These are phyloP conservation scores for Nomada fabriciana DNA, from an alignment of 2,888 invertebrate species.

Conservation along the genomic window DNA sequence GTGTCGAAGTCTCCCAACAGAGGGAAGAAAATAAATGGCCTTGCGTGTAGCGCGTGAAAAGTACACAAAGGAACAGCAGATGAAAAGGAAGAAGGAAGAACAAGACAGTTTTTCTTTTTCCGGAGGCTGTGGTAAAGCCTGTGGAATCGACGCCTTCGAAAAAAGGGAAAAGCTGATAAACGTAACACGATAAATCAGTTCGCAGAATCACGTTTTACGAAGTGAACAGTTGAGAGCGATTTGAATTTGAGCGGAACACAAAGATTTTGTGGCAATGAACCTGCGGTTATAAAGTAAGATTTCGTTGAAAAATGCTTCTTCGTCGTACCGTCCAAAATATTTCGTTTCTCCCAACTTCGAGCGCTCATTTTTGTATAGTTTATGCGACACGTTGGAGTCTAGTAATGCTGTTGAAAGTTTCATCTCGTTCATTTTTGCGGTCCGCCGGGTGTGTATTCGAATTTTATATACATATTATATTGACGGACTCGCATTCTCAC, in stretches of 20 bases:
- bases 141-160: conserved; percentile 36
- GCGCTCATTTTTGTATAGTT: conserved; percentile 79
- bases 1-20: conserved; percentile 12
- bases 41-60: conserved; percentile 31
- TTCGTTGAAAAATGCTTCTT: conserved; percentile 72
- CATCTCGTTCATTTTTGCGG: conserved; percentile 71
- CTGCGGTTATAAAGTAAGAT: conserved; percentile 33
- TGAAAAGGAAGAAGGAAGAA: neutral
- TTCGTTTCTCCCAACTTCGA: conserved; percentile 77
- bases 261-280: conserved; percentile 57
- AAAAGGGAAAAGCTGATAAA: neutral
- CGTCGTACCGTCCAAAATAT: conserved; percentile 76
- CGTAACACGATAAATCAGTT: conserved; percentile 5
- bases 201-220: conserved; percentile 31
- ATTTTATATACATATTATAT: conserved; percentile 74
- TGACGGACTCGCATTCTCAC: conserved; percentile 60
- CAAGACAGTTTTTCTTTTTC: neutral
- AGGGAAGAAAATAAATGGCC: conserved; percentile 32
- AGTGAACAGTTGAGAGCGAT: conserved; percentile 56
- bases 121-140: conserved; percentile 8
- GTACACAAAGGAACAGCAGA: neutral
- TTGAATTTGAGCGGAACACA: conserved; percentile 61
- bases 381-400: conserved; percentile 76
- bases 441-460: conserved; percentile 70
- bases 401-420: conserved; percentile 74